Percentiles rank a stretch among this genome's conserved stretches.
phyloP scores from a whole-genome alignment of 1,140 invertebrate species.

The Monochamus saltuarius region DNA sequence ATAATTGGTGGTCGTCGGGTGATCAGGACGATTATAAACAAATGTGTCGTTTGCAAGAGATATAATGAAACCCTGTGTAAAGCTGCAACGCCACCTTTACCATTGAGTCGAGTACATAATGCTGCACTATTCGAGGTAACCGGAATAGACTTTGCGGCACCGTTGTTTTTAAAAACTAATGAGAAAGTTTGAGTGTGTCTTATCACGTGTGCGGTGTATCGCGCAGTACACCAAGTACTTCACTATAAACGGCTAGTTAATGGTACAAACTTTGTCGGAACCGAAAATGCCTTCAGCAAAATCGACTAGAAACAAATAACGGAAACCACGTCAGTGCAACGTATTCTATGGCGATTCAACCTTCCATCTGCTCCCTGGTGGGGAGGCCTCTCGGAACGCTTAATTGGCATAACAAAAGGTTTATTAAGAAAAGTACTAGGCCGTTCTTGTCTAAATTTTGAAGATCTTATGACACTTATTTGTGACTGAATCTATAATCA shows the following conservation, averaged over 20 bases:
- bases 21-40: no score
- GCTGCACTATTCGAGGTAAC: no score
- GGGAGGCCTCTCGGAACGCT: slow-evolving; percentile 50
- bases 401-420: slow-evolving; percentile 48
- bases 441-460: slow-evolving; percentile 35
- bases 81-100: no score
- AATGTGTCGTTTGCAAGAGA: slow-evolving; percentile 33
- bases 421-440: slow-evolving; percentile 41
- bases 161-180: no score
- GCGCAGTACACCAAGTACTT: no score
- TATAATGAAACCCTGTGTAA: no score
- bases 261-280: slow-evolving; percentile 47
- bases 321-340: not conserved
- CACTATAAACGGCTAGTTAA: slow-evolving; percentile 29
- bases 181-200: no score
- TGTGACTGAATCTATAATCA: slow-evolving; percentile 46
- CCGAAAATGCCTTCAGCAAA: slow-evolving; percentile 36
- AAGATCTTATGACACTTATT: slow-evolving; percentile 45
- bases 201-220: no score
- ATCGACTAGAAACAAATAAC: slow-evolving; percentile 33
- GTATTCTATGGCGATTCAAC: slow-evolving; percentile 31
- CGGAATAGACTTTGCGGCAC: no score
- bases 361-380: slow-evolving; percentile 50
- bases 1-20: no score
- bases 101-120: no score